Base-by-base conservation (phyloP, 2,113 vertebrate genomes). In the Fulica atra region DNA sequence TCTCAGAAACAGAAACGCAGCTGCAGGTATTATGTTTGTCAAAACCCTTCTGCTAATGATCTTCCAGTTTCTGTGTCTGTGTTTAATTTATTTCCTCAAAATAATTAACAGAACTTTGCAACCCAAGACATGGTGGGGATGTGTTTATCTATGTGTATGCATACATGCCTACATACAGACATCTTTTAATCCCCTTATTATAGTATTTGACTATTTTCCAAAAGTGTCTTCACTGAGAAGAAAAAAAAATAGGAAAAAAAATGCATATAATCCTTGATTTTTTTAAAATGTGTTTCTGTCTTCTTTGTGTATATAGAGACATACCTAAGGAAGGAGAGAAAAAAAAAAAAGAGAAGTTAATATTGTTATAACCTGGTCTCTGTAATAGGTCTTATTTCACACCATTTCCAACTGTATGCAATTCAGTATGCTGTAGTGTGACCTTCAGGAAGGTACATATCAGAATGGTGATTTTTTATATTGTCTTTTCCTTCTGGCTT, bases 1-100 rank as follows among this genome's bases (percentile, higher is more conserved):
- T 89, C 54, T 59, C 29, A 95, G 89, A 96, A 97, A 91, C 65
- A 94, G 92, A 97, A 97, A 89, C 69, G 66, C 97, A 97, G 97
- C 94, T 97, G 96, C 89, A 93, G 94, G 96, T 92, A 93, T 91
- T 93, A 81, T 63, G 59, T 93, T 91, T 96, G 85, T 92, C 89
- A 95, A 94, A 97, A 66, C n/a, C 89, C 54, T 89, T 91, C 42
- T 91, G 81, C 76, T 93, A 86, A 51, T 63, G 69, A 85, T 92
- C 57, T 93, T 94, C 91, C 91, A 85, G 29, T 74, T 76, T 82
- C 84, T 56, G 31, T 80, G 95, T 92, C 84, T 92, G 13, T 60
- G 46, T 90, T 95, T 88, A 68, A 76, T 81, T 96, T 88, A 84
- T 89, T 92, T 92, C 65, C 63, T 93, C 38, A 94, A 94, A 95